Base-by-base conservation (phyloP, 2,797 vertebrate genomes). In the Xiphorhynchus erythropygius region DNA sequence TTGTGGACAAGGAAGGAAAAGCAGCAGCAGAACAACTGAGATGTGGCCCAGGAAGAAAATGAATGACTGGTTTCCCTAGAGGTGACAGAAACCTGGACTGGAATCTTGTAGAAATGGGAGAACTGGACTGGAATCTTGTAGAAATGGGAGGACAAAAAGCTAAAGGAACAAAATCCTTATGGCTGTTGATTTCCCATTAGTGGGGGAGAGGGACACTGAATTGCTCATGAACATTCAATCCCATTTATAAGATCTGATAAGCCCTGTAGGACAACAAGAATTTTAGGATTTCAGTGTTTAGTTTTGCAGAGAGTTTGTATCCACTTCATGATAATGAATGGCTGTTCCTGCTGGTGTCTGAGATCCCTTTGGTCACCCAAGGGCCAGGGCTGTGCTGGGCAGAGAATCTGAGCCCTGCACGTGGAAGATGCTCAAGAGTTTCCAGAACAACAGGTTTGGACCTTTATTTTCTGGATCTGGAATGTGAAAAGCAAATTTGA, bases 211-310 rank as follows among this genome's bases (percentile, higher is more conserved):
- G 32, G 32, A 4, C 25, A 3, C 27, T 7, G 56, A 25, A 2
- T 1, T 39, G 35, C 35, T 70, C 30, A 0, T 1, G 14, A 4
- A 2, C 23, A 9, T 17, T 17, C n/a, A 21, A 3, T 41, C 41
- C 42, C 7, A 3, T 63, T 10, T 7, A 7, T n/a, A 37, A 59
- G 47, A 8, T 35, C 46, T 53, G 41, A 5, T 32, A 18, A 47
- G 47, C 15, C 13, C 33, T 57, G 25, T 2, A 37, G 37, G 41
- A 19, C 3, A 27, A 16, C 10, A 16, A 9, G n/a, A 35, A 28
- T 35, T n/a, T 19, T 3, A 12, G 79, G 56, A 3, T 2, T 35
- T 18, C 4, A 22, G 30, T 8, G 4, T 25, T 47, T 6, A 7
- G 39, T 19, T 84, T 17, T 82, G 56, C 21, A 71, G n/a, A 57